phyloP scores from a whole-genome alignment of 2,113 vertebrate species.

The Corvus hawaiiensis region DNA sequence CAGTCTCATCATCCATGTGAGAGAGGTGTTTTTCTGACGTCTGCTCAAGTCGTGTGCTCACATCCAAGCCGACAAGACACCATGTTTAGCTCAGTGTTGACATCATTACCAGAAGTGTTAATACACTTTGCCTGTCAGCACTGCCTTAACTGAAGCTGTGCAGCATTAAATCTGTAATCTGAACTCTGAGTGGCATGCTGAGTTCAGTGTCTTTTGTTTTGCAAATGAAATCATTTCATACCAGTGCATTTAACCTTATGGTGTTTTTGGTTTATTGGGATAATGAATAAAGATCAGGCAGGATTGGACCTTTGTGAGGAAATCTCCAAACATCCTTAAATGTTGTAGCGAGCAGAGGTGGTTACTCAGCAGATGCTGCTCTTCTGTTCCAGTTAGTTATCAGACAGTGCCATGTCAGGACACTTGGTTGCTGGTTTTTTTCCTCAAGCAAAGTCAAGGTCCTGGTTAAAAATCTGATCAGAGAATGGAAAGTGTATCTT shows the following conservation, averaged over 20 bases:
- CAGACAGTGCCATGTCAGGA: background rate
- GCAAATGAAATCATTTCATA: background rate
- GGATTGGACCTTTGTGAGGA: background rate
- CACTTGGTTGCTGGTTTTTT: background rate
- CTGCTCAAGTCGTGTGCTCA: background rate
- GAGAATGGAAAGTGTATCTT: background rate
- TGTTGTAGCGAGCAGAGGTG: background rate
- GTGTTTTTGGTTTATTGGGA: background rate
- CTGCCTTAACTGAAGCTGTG: background rate
- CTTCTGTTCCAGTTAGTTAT: background rate
- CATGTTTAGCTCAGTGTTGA: background rate
- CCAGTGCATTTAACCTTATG: background rate
- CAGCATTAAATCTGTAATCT: background rate
- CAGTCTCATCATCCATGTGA: background rate
- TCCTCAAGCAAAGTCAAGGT: background rate
- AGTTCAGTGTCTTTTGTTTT: background rate
- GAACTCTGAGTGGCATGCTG: background rate
- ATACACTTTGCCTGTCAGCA: background rate
- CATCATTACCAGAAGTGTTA: background rate
- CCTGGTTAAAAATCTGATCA: background rate
- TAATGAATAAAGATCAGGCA: background rate
- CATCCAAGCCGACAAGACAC: background rate
- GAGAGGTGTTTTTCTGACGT: background rate
- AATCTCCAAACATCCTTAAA: background rate
- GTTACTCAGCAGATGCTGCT: background rate